Conservation (phyloP, 2,113 vertebrate species). For the Percopsis transmontana region DNA sequence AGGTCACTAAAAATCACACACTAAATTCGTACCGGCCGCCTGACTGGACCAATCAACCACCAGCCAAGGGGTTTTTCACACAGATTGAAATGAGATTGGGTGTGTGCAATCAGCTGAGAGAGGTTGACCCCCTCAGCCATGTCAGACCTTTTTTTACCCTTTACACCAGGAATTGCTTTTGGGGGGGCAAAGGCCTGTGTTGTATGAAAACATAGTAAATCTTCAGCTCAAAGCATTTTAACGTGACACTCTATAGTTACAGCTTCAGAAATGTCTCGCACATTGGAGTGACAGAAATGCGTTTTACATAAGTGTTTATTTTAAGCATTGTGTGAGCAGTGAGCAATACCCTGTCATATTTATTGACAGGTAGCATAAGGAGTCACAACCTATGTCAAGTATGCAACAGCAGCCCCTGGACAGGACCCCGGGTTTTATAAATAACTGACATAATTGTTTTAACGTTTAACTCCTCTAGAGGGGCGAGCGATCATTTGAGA, state of each 20-base stretch:
- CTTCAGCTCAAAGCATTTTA: slow-evolving; percentile 11
- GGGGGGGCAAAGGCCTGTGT: slow-evolving; percentile 13
- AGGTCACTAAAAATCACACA: slow-evolving; percentile 63
- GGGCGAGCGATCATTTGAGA: slow-evolving; percentile 34
- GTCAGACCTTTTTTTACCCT: slow-evolving; percentile 56
- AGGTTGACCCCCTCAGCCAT: slow-evolving; percentile 52
- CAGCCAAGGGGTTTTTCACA: slow-evolving; percentile 51
- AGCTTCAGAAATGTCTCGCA: neutral
- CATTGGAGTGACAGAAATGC: neutral
- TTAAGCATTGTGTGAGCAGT: neutral
- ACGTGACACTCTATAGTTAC: neutral
- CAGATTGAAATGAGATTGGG: slow-evolving; percentile 42
- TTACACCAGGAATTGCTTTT: slow-evolving; percentile 34
- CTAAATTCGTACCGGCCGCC: slow-evolving; percentile 58
- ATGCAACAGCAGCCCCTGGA: slow-evolving; percentile 4
- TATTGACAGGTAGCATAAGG: neutral
- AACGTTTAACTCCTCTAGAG: slow-evolving; percentile 12
- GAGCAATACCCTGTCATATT: neutral
- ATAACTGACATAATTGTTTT: slow-evolving; percentile 4
- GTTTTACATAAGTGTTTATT: neutral
- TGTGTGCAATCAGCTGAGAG: slow-evolving; percentile 63
- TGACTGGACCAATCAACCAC: slow-evolving; percentile 66
- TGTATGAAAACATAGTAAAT: slow-evolving; percentile 9
- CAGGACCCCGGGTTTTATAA: slow-evolving; percentile 4
- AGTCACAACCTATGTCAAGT: neutral